Evolutionary conservation across 2,888 invertebrate species (phyloP), one percentile per base, ranked within the genome.

Genomic region (Seira sanloemensis): DNA sequence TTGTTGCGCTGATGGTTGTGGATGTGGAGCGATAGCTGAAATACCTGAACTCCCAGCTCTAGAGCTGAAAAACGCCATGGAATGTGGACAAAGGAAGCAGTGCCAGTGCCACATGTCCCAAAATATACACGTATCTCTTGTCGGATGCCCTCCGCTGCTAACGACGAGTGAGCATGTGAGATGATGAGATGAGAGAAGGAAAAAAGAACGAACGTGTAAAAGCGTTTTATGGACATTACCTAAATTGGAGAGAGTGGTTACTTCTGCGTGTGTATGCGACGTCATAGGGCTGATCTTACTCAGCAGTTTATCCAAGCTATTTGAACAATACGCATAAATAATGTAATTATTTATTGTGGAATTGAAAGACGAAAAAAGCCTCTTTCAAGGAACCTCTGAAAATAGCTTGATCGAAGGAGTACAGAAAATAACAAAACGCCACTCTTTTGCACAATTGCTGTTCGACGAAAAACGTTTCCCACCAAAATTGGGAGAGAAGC

Each of bases 221-320:
- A 62, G 2, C 65, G 18, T 46, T 74, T 74, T 62, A 74, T 74
- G 74, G 74, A 74, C 74, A 65, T 62, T 74, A 24, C 74, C 74
- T 62, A 74, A 74, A 74, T 74, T 74, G 74, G 74, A 21, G 62
- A 62, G 19, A 62, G 62, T 23, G 23, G 21, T 21, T 21, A 9
- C 50, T 62, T 5, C n/a, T n/a, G 46, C 46, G 12, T 9, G 46
- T 46, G 67, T 62, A 62, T 23, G 62, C n/a, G n/a, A n/a, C n/a
- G n/a, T n/a, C n/a, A 23, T 62, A 23, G 7, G 7, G 21, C 19
- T 21, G 4, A 21, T 23, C 21, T 62, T 62, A 62, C 62, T 21
- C 12, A 21, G 21, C 62, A 62, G 16, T 62, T 58, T 62, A 62
- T 62, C 21, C 62, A 62, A 62, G 21, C 21, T 1, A 9, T 62